Conservation (phyloP, 2,888 invertebrate genomes). For the Xestia xanthographa region DNA sequence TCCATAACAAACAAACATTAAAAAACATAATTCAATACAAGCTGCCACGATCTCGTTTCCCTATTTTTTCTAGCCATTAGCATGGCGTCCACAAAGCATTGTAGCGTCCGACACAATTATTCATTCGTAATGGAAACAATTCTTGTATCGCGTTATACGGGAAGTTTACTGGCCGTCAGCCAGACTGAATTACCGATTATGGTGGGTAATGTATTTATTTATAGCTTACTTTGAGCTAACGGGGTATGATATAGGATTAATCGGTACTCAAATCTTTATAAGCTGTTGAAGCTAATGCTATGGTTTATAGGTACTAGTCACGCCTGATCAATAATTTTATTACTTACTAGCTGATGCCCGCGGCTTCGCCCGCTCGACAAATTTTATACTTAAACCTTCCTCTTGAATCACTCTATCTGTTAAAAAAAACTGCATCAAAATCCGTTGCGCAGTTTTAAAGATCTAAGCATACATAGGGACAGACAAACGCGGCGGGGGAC, state of each 20-base stretch:
- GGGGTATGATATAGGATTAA: slow-evolving; percentile 16
- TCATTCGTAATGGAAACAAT: slow-evolving; percentile 73
- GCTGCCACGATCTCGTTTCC: slow-evolving; percentile 35
- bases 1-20: slow-evolving; percentile 23
- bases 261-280: slow-evolving; percentile 13
- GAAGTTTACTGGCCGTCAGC: slow-evolving; percentile 61
- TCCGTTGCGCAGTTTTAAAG: no score
- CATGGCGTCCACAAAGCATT: slow-evolving; percentile 50
- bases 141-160: slow-evolving; percentile 68
- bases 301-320: not conserved
- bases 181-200: slow-evolving; percentile 62
- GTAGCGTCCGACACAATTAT: slow-evolving; percentile 68
- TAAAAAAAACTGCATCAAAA: no score
- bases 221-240: slow-evolving; percentile 48
- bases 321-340: not conserved
- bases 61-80: slow-evolving; percentile 56
- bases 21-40: slow-evolving; percentile 43
- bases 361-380: no score
- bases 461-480: no score
- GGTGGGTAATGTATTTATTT: slow-evolving; percentile 54
- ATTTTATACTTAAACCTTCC: no score
- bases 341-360: no score
- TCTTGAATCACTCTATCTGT: no score
- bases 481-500: no score
- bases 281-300: not conserved